These are phyloP conservation scores for Cinclus mexicanus DNA, from an alignment of 2,113 vertebrate genomes.

Conservation along the genomic window DNA sequence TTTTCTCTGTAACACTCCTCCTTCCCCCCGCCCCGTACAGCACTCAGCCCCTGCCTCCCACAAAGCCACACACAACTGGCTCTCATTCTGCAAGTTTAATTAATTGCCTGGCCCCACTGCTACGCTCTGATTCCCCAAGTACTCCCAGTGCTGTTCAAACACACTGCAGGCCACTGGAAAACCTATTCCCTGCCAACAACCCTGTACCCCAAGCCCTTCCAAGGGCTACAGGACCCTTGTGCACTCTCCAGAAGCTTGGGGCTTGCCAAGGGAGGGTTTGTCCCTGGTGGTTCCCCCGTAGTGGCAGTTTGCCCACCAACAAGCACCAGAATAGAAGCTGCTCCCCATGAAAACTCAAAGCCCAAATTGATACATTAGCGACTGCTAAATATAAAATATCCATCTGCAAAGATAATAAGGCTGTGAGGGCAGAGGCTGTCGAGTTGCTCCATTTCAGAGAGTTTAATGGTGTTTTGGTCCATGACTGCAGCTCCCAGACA, in stretches of 20 bases:
- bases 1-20: not conserved
- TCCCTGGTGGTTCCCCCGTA: accelerated
- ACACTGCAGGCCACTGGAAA: not conserved
- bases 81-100: not conserved
- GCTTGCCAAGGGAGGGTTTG: not conserved
- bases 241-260: accelerated
- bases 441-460: conserved; percentile 54
- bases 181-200: accelerated
- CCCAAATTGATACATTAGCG: conserved; percentile 7
- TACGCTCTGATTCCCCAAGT: not conserved
- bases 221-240: not conserved
- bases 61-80: not conserved
- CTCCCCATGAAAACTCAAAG: not conserved
- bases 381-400: conserved; percentile 63
- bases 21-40: not conserved
- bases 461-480: conserved; percentile 61
- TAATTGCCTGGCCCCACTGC: not conserved
- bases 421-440: conserved; percentile 44
- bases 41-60: not conserved
- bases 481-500: conserved; percentile 49
- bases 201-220: not conserved
- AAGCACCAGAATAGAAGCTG: not conserved
- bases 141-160: not conserved
- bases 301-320: not conserved
- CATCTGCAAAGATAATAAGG: conserved; percentile 58